Evolutionary conservation across 2,797 vertebrate species (phyloP), one percentile per base, ranked within the genome.

Genomic region (Sebastes kiyomatsui): DNA sequence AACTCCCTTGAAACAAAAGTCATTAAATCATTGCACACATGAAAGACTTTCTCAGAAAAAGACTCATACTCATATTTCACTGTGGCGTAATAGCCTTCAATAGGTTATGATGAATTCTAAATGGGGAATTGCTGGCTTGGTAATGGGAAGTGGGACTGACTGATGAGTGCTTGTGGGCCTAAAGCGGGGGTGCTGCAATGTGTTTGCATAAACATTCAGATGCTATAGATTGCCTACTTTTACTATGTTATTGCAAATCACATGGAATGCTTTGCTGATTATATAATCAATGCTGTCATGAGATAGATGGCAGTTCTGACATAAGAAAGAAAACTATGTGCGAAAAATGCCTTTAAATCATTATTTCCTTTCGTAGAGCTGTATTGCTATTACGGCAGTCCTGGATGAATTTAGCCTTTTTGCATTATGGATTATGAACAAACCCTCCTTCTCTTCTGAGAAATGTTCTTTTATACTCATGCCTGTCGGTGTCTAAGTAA

Each of bases 331-430:
- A 5, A 58, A 33, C 25, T 67, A 6, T 59, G 55, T 81, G 65
- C 79, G n/a, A 71, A 82, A 82, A 84, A 79, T 90, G 81, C 81
- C 88, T 87, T 91, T 80, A 69, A 87, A 73, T 67, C 14, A 60
- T 27, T 46, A 52, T 85, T 77, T 87, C 9, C 20, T 86, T 74
- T 81, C 3, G 12, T 67, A 54, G 8, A 79, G 69, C 58, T 76
- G 54, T 32, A 20, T 79, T 79, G 58, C 64, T 86, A 38, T 85
- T 30, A 65, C 66, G 58, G 78, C 72, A 72, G 18, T 75, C 55
- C 75, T 75, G 60, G 42, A 66, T 68, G n/a, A 72, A 73, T 81
- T 82, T 25, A 78, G 35, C 23, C 46, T 80, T 87, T 85, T 87
- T 87, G 55, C 62, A 70, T 87, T 67, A 58, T 80, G 38, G 80